Evolutionary conservation across 1,140 invertebrate species (phyloP).

Genomic region (Capitella teleta): DNA sequence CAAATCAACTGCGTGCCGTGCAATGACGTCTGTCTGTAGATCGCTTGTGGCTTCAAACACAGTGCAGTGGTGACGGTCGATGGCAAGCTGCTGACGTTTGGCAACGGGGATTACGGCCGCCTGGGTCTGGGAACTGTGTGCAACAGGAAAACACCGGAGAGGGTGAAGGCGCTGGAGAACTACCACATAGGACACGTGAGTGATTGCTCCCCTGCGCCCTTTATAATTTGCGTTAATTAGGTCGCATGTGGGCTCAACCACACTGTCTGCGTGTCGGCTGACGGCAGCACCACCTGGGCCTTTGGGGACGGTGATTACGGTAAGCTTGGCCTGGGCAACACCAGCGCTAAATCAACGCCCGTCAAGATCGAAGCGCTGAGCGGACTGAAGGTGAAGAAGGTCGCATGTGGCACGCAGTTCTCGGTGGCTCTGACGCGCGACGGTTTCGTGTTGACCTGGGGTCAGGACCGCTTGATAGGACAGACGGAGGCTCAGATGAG

Average conservation of each 20-base stretch:
- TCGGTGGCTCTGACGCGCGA: constrained; percentile 53
- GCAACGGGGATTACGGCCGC: constrained; percentile 56
- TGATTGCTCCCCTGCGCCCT: neutral
- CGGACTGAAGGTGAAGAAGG: constrained; percentile 50
- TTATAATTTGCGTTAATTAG: constrained; percentile 15
- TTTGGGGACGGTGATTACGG: constrained; percentile 61
- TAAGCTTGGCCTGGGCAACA: constrained; percentile 53
- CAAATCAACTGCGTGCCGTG: too few species aligned
- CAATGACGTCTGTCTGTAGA: too few species aligned
- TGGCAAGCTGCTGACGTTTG: constrained; percentile 57
- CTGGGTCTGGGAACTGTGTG: constrained; percentile 51
- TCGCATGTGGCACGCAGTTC: constrained; percentile 54
- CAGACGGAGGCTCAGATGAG: constrained; percentile 44
- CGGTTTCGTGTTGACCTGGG: constrained; percentile 54
- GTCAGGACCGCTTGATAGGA: constrained; percentile 50
- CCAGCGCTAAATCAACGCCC: constrained; percentile 47
- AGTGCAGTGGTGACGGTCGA: constrained; percentile 55
- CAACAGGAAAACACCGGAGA: constrained; percentile 54
- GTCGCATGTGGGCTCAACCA: constrained; percentile 56
- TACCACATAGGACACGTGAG: constrained; percentile 41
- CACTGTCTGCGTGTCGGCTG: constrained; percentile 51
- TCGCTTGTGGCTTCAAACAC: constrained; percentile 58
- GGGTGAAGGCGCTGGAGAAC: constrained; percentile 44
- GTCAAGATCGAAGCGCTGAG: constrained; percentile 46
- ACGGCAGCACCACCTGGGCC: constrained; percentile 52